Percentiles rank a stretch among this genome's conserved stretches.
These are phyloP conservation scores for Siniperca undulata DNA, from an alignment of 2,797 vertebrate genomes.

Conservation along the genomic window DNA sequence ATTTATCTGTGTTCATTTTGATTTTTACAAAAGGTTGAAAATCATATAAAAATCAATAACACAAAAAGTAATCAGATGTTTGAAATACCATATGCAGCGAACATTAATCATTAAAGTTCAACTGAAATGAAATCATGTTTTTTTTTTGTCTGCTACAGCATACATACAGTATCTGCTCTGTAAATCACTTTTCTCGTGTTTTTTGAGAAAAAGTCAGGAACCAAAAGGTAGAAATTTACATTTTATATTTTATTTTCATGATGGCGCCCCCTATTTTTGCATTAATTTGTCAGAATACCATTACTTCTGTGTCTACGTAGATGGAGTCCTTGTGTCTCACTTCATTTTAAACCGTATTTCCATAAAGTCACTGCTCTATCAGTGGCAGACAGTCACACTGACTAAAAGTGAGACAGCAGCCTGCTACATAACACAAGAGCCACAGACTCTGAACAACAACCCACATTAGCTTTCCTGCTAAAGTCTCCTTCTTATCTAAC, in stretches of 20 bases:
- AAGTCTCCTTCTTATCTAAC: background rate
- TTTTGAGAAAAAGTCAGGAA: background rate
- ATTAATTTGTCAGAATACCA: background rate
- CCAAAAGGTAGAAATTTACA: background rate
- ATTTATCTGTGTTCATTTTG: background rate
- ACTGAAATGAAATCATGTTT: background rate
- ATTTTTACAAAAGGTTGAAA: constrained; percentile 3
- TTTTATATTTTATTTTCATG: background rate
- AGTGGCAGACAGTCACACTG: background rate
- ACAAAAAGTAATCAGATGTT: constrained; percentile 11
- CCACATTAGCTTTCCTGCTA: background rate
- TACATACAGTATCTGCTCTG: background rate
- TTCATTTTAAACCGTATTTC: too few relatives aligned
- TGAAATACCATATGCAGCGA: background rate
- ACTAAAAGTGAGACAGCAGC: too few relatives aligned
- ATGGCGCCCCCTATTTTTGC: background rate
- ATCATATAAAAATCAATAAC: background rate
- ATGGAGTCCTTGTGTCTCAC: too few relatives aligned
- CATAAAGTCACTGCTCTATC: background rate
- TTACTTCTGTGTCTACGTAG: background rate
- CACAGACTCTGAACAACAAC: background rate
- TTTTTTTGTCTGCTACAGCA: background rate
- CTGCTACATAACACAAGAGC: background rate
- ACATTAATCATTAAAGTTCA: background rate
- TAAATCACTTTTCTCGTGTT: background rate